Evolutionary conservation across 2,888 invertebrate genomes (phyloP).

Genomic region (Chironomus tentans): DNA sequence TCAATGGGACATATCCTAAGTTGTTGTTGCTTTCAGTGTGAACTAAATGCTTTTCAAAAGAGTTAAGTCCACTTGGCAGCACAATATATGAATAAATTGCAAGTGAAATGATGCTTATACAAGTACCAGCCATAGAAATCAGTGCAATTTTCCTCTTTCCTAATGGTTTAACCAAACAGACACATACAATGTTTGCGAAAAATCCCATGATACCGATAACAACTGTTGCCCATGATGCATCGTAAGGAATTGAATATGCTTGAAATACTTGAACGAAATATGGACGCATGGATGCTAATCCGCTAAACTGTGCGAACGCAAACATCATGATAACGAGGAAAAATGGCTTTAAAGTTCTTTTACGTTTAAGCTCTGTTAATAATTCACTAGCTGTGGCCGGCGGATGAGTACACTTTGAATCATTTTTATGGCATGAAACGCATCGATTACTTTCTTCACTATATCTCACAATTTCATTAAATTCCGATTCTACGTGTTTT

Average conservation of each 20-base stretch:
- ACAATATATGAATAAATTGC: slow-evolving; percentile 42
- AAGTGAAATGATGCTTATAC: slow-evolving; percentile 41
- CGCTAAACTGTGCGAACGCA: slow-evolving; percentile 47
- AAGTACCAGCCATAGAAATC: slow-evolving; percentile 42
- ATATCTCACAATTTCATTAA: slow-evolving; percentile 30
- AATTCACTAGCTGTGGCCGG: slow-evolving; percentile 33
- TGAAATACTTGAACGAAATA: slow-evolving; percentile 50
- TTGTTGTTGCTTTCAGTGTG: not conserved
- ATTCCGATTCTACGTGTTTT: slow-evolving; percentile 31
- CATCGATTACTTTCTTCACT: slow-evolving; percentile 30
- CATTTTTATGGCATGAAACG: slow-evolving; percentile 29
- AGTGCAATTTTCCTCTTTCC: slow-evolving; percentile 47
- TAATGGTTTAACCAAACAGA: slow-evolving; percentile 41
- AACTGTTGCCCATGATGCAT: slow-evolving; percentile 45
- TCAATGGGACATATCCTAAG: slow-evolving; percentile 35
- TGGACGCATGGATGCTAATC: slow-evolving; percentile 45
- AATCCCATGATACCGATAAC: slow-evolving; percentile 45
- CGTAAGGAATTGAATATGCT: slow-evolving; percentile 35
- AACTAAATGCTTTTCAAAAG: slow-evolving; percentile 38
- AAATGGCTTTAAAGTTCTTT: slow-evolving; percentile 48
- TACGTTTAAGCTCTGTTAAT: slow-evolving; percentile 41
- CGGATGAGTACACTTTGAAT: slow-evolving; percentile 33
- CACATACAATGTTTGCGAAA: slow-evolving; percentile 41
- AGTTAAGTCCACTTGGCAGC: slow-evolving; percentile 41
- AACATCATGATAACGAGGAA: slow-evolving; percentile 47